Evolutionary conservation across 2,888 invertebrate species (phyloP).

Genomic region (Adela reaumurella): DNA sequence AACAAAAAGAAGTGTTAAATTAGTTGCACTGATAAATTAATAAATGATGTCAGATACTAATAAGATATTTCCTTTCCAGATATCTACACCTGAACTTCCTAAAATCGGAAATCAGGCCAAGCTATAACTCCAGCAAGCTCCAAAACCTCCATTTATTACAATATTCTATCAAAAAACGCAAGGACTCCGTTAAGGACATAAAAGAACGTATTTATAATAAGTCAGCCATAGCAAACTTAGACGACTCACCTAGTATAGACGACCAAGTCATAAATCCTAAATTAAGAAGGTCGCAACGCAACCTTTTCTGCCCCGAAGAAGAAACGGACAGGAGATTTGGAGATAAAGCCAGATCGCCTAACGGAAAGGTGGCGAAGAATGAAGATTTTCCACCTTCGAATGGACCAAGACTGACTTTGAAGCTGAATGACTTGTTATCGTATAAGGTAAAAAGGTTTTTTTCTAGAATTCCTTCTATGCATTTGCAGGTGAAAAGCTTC

Average conservation of each 20-base stretch:
- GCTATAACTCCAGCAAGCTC: conserved; percentile 70
- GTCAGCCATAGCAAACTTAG: conserved; percentile 31
- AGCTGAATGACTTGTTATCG: conserved; percentile 46
- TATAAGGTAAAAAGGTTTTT: too few species aligned
- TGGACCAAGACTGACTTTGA: conserved; percentile 38
- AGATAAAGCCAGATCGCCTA: conserved; percentile 21
- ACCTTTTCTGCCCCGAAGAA: conserved; percentile 34
- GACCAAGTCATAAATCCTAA: conserved; percentile 22
- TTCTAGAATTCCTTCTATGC: too few species aligned
- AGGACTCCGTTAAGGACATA: conserved; percentile 57
- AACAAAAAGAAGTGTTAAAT: too few species aligned
- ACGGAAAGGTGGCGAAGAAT: conserved; percentile 30
- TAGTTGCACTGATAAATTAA: too few species aligned
- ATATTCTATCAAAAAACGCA: conserved; percentile 66
- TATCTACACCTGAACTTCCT: conserved; percentile 48
- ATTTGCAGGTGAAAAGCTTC: too few species aligned
- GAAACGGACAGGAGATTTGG: conserved; percentile 21
- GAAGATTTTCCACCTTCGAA: conserved; percentile 30
- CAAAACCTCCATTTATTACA: conserved; percentile 66
- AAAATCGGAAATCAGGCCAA: conserved; percentile 63
- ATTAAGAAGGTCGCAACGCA: conserved; percentile 30
- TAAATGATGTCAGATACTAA: too few species aligned
- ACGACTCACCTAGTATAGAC: conserved; percentile 18
- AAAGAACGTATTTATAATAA: conserved; percentile 45
- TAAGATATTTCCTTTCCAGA: too few species aligned